Evolutionary conservation across 1,140 invertebrate genomes (phyloP), one percentile per base, ranked within the genome.

Genomic region (Mycetomoellerius zeteki): DNA sequence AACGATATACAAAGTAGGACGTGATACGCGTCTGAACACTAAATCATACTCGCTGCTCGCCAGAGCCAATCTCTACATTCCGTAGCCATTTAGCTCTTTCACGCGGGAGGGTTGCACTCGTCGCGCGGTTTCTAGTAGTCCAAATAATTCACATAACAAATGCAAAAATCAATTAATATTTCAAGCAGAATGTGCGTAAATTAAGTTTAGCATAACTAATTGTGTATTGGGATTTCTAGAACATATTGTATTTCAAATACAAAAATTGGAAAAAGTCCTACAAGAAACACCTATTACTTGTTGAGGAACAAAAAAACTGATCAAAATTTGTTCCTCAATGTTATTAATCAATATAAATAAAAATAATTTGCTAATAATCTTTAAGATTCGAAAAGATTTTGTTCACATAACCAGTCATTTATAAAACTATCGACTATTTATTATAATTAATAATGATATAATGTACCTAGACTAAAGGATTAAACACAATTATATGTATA

Each of bases 1-100:
- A 84, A 86, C 85, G 85, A 86, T 86, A 84, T 58, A 80, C 78
- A 84, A 86, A 86, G 64, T 84, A 84, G 85, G 58, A 86, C 64
- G 80, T 73, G 78, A 78, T 80, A 78, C 64, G 60, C 33, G 73
- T 54, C 73, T 85, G 73, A 21, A 27, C 47, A 65, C 27, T 85
- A 85, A 85, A 85, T 85, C 82, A 78, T 65, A 43, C 54, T 54
- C 43, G 37, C n/a, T 60, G 69, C 80, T 47, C 33, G 67, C 33
- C 47, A 78, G 82, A 30, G 73, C 75, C 62, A 76, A 76, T 77
- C 82, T 77, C 60, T 65, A 33, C 19, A 78, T 77, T 60, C 60
- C 82, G 8, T 16, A 27, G 6, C 47, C 43, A 71, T 86, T 86
- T 69, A 80, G 47, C 37, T 52, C 75, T 58, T 80, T 56, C 76